A percentile compares a stretch with the other conserved stretches of the same genome.
Evolutionary conservation across 2,113 vertebrate species (phyloP).

Genomic region (Ciconia stormi): DNA sequence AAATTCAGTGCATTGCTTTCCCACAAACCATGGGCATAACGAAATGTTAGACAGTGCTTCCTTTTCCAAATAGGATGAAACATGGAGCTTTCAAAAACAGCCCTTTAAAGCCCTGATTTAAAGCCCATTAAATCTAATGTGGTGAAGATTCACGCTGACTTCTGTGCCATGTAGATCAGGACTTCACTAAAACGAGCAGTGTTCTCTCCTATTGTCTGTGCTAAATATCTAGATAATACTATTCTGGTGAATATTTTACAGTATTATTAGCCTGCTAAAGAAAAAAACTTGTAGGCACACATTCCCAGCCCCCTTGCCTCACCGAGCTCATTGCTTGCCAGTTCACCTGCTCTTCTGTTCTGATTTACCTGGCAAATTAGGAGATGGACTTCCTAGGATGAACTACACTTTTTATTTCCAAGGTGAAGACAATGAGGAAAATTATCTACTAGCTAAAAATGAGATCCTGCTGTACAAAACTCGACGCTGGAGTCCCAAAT

Average conservation of each 20-base stretch:
- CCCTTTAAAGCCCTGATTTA: neutral
- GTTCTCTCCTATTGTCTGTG: neutral
- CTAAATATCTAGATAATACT: neutral
- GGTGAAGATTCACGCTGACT: neutral
- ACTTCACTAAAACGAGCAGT: neutral
- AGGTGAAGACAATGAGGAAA: neutral
- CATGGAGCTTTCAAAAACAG: conserved; percentile 14
- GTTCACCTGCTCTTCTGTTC: neutral
- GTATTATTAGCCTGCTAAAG: neutral
- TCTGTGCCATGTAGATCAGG: neutral
- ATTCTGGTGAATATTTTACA: neutral
- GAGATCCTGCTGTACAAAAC: neutral
- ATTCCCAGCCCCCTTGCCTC: neutral
- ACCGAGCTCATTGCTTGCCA: neutral
- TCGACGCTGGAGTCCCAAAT: fast-evolving
- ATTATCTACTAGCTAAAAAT: neutral
- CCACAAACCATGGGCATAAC: conserved; percentile 25
- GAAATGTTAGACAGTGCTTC: neutral
- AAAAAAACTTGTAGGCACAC: neutral
- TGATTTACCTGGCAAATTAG: neutral
- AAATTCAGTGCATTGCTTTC: conserved; percentile 42
- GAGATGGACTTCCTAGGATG: neutral
- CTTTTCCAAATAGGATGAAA: conserved; percentile 32
- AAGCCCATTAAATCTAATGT: neutral
- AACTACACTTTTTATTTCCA: neutral